phyloP scores from a whole-genome alignment of 2,797 vertebrate species.

The Mormyrus hasselquistii region DNA sequence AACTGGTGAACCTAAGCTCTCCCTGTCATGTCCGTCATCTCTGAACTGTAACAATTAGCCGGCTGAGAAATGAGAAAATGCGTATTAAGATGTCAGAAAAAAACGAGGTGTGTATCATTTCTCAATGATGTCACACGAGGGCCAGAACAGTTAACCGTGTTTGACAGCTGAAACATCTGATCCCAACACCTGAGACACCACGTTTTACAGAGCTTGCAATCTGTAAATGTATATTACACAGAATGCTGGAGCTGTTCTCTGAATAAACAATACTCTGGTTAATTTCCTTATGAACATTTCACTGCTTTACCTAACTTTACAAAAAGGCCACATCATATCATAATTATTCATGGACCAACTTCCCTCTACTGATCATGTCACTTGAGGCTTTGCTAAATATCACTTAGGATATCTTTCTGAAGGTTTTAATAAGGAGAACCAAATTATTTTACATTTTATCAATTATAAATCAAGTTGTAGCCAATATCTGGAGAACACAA shows the following conservation, averaged over 20 bases:
- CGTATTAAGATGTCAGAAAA: slow-evolving; percentile 36
- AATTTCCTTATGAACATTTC: slow-evolving; percentile 29
- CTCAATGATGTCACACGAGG: slow-evolving; percentile 30
- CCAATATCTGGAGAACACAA: not conserved
- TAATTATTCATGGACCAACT: not conserved
- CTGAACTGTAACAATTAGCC: slow-evolving; percentile 21
- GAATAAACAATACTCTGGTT: slow-evolving; percentile 16
- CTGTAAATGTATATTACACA: not conserved
- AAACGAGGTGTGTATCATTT: slow-evolving; percentile 29
- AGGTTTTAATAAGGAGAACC: not conserved
- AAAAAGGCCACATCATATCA: not conserved
- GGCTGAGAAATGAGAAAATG: slow-evolving; percentile 34
- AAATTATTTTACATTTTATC: not conserved
- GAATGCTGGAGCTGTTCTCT: not conserved
- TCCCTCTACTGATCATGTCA: not conserved
- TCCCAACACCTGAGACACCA: slow-evolving; percentile 24
- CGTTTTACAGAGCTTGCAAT: not conserved
- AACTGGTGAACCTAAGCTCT: not conserved
- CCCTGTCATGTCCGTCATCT: not conserved
- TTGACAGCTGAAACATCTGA: slow-evolving; percentile 34
- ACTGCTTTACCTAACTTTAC: slow-evolving; percentile 18
- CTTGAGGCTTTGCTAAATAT: not conserved
- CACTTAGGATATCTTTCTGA: not conserved
- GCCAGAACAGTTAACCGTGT: slow-evolving; percentile 32
- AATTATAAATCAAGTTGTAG: not conserved